Evolutionary conservation across 2,797 vertebrate species (phyloP).

Genomic region (Octomys mimax): DNA sequence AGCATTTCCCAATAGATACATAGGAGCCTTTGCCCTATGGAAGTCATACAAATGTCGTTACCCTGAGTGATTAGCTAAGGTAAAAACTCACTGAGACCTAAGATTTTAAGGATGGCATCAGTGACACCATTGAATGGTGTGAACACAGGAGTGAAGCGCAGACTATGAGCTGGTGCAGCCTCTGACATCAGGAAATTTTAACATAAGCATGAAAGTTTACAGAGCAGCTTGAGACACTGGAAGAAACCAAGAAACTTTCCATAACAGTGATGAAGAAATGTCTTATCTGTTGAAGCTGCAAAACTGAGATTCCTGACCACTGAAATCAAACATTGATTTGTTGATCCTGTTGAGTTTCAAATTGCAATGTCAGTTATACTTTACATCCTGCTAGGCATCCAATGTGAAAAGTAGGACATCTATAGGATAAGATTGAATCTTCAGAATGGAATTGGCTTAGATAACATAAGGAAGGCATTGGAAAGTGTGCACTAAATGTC

Average conservation of each 20-base stretch:
- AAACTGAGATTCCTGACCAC: constrained; percentile 14
- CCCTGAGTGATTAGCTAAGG: not conserved
- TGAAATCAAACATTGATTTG: not conserved
- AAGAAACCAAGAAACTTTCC: constrained; percentile 36
- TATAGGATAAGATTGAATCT: not conserved
- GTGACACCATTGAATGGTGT: not conserved
- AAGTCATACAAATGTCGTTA: not conserved
- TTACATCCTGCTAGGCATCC: not conserved
- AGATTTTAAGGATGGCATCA: not conserved
- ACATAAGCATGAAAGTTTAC: constrained; percentile 38
- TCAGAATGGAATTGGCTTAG: not conserved
- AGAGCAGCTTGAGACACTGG: not conserved
- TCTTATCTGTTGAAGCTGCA: constrained; percentile 50
- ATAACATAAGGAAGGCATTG: not conserved
- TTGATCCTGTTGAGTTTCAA: constrained; percentile 27
- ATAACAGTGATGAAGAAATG: not conserved
- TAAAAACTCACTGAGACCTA: not conserved
- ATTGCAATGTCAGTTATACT: constrained; percentile 39
- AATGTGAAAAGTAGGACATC: constrained; percentile 16
- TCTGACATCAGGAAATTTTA: not conserved
- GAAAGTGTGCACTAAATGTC: not conserved
- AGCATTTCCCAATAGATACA: not conserved
- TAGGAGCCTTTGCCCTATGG: not conserved
- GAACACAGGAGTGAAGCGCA: not conserved
- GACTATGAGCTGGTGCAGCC: not conserved